Base-by-base conservation (phyloP, 2,888 invertebrate species). In the Phlogophora meticulosa region DNA sequence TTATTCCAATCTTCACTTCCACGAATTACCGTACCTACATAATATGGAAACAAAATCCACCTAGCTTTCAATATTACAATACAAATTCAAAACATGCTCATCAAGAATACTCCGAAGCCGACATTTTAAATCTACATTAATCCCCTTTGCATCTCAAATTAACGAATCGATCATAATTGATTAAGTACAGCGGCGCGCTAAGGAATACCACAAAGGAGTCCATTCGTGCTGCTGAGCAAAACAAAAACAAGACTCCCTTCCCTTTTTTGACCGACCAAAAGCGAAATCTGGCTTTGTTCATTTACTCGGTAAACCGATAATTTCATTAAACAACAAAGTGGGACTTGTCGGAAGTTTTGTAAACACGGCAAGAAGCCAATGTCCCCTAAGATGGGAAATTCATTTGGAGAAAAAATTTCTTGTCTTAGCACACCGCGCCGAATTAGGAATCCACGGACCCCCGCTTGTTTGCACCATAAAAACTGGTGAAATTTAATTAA, bases 281-380 rank as follows among this genome's bases (percentile, higher is more conserved):
- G 91, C 91, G 91, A 94, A 94, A 95, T 94, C 94, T 93, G 93
- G 94, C 95, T 95, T 95, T 95, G 95, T 95, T 95, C 95, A 95
- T 95, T 95, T 95, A 92, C 93, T 94, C 91, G 93, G 94, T 94
- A 95, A 95, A 95, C 95, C 95, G 95, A 95, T 95, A 95, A 95
- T 95, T 95, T 95, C 93, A 95, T 95, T 95, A 95, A 94, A 94
- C 95, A 95, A 95, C 94, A 94, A 95, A 95, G 94, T 94, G 93
- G 93, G 92, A 92, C 92, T 92, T 91, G 88, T 87, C 84, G 89
- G 90, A 85, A 89, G 90, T 90, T 89, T 89, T 85, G 94, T 92
- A 95, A 94, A 95, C 94, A 95, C 92, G 93, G 90, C 92, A 94
- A 95, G 94, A 94, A 95, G 94, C 94, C 94, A 93, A 91, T 94